These are phyloP conservation scores for Epinephelus coioides DNA, from an alignment of 2,797 vertebrate species.

Conservation along the genomic window DNA sequence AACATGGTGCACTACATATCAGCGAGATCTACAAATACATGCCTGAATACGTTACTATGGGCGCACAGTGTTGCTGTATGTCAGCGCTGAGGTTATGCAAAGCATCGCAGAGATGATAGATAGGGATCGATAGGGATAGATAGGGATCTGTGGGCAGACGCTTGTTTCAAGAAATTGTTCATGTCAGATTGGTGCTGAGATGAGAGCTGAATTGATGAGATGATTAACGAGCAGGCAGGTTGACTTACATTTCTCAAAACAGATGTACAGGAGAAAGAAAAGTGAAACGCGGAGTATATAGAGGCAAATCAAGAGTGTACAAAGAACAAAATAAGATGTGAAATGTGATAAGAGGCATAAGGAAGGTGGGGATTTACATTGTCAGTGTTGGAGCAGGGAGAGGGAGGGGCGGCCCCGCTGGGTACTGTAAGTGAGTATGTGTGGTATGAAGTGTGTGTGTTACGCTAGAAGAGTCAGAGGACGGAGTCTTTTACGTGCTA, in stretches of 20 bases:
- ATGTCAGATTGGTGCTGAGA: constrained; percentile 22
- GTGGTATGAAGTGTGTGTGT: no score
- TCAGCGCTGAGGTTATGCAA: constrained; percentile 60
- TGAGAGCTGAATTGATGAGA: constrained; percentile 5
- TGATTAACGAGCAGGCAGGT: background rate
- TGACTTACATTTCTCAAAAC: background rate
- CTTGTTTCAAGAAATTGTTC: constrained; percentile 27
- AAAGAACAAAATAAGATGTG: background rate
- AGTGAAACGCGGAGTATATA: constrained; percentile 2
- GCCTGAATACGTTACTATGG: constrained; percentile 37
- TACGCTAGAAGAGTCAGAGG: no score
- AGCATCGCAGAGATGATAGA: constrained; percentile 62
- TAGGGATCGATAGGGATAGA: no score
- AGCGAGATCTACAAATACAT: constrained; percentile 51
- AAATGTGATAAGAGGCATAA: background rate
- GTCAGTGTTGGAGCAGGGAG: no score
- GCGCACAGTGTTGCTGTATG: constrained; percentile 39
- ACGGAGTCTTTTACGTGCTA: no score
- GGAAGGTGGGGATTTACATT: background rate
- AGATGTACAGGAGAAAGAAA: constrained; percentile 3
- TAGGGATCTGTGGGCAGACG: constrained; percentile 28
- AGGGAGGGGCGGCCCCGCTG: no score
- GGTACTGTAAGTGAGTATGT: no score
- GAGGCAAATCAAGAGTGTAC: background rate
- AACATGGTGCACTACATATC: constrained; percentile 62